Percentiles rank a stretch among this genome's conserved stretches.
These are phyloP conservation scores for Steinernema khuongi DNA, from an alignment of 1,140 invertebrate genomes.

Conservation along the genomic window DNA sequence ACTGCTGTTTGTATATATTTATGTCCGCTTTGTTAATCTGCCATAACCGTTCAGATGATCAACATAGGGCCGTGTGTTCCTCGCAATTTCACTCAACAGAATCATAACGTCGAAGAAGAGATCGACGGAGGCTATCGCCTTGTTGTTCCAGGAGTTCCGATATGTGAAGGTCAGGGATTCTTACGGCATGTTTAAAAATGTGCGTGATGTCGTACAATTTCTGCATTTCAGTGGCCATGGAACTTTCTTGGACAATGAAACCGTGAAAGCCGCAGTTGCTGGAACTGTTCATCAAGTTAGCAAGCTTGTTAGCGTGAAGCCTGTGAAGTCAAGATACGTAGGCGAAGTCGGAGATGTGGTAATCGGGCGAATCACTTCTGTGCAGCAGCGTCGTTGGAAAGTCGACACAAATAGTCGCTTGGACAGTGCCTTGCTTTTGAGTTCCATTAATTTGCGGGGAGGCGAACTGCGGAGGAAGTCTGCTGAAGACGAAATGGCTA, in stretches of 20 bases:
- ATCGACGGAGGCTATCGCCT: no score
- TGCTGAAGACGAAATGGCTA: constrained; percentile 92
- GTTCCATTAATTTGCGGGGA: constrained; percentile 90
- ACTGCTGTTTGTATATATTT: no score
- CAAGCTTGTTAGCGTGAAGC: constrained; percentile 81
- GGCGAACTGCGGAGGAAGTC: constrained; percentile 87
- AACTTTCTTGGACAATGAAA: constrained; percentile 75
- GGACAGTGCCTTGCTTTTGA: constrained; percentile 79
- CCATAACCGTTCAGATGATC: no score
- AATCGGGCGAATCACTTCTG: constrained; percentile 83
- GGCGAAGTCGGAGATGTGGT: constrained; percentile 94
- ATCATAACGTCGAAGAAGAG: no score
- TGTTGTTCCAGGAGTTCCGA: constrained; percentile 25
- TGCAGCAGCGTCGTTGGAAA: constrained; percentile 82
- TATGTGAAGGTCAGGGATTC: constrained; percentile 22
- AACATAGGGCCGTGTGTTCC: no score
- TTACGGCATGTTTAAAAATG: constrained; percentile 21
- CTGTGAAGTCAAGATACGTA: constrained; percentile 72
- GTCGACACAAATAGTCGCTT: constrained; percentile 86
- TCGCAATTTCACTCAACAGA: no score
- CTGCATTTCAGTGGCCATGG: constrained; percentile 78
- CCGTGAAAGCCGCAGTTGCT: constrained; percentile 81
- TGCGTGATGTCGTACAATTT: not conserved
- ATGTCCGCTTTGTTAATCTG: no score
- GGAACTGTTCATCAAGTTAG: constrained; percentile 88